Base-by-base conservation (phyloP, 2,113 vertebrate genomes). In the Perca flavescens region DNA sequence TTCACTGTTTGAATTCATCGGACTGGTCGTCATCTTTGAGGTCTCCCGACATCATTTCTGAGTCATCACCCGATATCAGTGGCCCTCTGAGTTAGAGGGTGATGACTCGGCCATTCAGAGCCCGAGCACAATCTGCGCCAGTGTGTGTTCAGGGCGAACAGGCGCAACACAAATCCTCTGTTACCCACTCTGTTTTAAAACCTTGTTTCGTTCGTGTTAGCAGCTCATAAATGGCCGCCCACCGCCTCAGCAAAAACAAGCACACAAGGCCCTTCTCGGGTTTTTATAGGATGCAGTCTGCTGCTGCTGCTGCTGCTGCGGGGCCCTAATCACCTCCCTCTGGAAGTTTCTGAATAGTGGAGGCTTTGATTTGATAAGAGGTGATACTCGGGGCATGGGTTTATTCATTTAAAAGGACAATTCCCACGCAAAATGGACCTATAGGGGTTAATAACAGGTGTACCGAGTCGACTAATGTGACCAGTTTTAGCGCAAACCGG, bases 181-280 rank as follows among this genome's bases (percentile, higher is more conserved):
- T 90, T 93, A 90, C 85, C 89, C 54, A 40, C 84, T 93, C 80
- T 68, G 66, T 77, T 91, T 88, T 83, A 88, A 88, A 91, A 80
- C 79, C 89, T 84, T 84, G 85, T 91, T 90, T 91, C 84, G 58
- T 86, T 92, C 90, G 83, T 92, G 91, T 93, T 94, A 91, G 84
- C 91, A 89, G 88, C 92, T 92, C 91, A 86, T 92, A 90, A 93
- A 93, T 88, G 87, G 84, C 78, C 72, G 80, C 86, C 91, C 91
- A 90, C 87, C 74, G 61, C 72, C 90, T 72, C 77, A 49, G 63
- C 82, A 78, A 86, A 90, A 90, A 90, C 70, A 17, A 17, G 53
- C n/a, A n/a, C n/a, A n/a, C n/a, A n/a, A 57, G 74, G 80, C 84
- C 87, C 61, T 74, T 78, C 4, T 34, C 25, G 17, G 5, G 28